These are phyloP conservation scores for Lapara coniferarum DNA, from an alignment of 2,888 invertebrate species.

Conservation along the genomic window DNA sequence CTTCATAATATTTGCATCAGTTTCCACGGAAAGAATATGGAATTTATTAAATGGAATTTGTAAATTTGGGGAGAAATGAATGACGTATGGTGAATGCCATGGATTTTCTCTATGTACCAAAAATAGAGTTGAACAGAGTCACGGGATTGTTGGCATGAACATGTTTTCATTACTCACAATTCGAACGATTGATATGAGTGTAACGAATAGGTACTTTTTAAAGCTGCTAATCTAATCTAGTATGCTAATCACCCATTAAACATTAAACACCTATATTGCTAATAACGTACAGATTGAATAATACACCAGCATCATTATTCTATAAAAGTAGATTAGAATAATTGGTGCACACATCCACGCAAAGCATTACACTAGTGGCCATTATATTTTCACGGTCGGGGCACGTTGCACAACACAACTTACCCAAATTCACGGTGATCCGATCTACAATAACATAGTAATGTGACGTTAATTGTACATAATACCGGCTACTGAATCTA, in stretches of 20 bases:
- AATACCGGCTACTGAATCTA: constrained; percentile 25
- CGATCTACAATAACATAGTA: constrained; percentile 33
- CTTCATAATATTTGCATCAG: too few species aligned
- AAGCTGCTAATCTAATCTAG: too few species aligned
- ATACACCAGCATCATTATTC: not conserved
- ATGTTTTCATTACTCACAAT: too few species aligned
- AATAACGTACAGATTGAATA: not conserved
- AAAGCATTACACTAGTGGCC: constrained; percentile 51
- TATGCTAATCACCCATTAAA: not conserved
- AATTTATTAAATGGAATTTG: not conserved
- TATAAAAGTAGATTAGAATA: constrained; percentile 31
- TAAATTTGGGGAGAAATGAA: not conserved
- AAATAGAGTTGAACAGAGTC: too few species aligned
- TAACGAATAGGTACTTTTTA: too few species aligned
- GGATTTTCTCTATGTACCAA: too few species aligned
- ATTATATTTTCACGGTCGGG: constrained; percentile 66
- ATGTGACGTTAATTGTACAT: constrained; percentile 28
- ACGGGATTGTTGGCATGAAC: too few species aligned
- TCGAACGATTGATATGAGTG: too few species aligned
- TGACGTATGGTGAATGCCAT: too few species aligned
- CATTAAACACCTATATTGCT: not conserved
- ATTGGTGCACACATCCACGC: constrained; percentile 39
- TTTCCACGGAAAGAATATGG: too few species aligned
- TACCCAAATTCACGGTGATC: constrained; percentile 30
- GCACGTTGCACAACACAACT: constrained; percentile 55